Evolutionary conservation across 2,113 vertebrate genomes (phyloP).

Genomic region (Zosterops lateralis): DNA sequence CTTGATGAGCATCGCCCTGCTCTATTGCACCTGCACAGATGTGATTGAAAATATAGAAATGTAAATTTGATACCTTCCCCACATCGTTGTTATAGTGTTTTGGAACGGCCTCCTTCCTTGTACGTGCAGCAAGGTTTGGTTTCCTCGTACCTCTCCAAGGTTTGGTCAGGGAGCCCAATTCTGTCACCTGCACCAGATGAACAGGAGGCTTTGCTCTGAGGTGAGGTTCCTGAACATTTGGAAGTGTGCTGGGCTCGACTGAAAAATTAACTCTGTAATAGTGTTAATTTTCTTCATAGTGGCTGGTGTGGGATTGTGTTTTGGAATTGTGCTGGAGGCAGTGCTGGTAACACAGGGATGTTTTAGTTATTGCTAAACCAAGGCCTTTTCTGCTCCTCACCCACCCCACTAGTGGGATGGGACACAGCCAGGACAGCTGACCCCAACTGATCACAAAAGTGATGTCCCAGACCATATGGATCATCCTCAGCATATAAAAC

Average conservation of each 20-base stretch:
- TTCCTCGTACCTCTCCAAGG: neutral
- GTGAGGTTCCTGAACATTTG: neutral
- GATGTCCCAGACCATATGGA: neutral
- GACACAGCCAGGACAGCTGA: neutral
- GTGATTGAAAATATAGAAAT: neutral
- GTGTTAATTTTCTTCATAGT: neutral
- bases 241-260: neutral
- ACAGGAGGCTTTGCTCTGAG: neutral
- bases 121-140: too few relatives aligned
- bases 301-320: neutral
- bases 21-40: neutral
- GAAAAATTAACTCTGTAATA: neutral
- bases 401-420: neutral
- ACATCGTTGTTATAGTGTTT: rapidly evolving
- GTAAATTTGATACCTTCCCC: neutral
- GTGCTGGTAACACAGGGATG: neutral
- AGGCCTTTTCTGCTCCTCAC: neutral
- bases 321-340: neutral
- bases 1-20: neutral
- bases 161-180: neutral
- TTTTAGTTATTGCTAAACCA: neutral
- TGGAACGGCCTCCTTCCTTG: neutral
- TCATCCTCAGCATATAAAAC: neutral
- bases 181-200: neutral
- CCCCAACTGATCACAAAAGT: neutral